Conservation (phyloP, 2,113 vertebrate species). For the Delphinus delphis region DNA sequence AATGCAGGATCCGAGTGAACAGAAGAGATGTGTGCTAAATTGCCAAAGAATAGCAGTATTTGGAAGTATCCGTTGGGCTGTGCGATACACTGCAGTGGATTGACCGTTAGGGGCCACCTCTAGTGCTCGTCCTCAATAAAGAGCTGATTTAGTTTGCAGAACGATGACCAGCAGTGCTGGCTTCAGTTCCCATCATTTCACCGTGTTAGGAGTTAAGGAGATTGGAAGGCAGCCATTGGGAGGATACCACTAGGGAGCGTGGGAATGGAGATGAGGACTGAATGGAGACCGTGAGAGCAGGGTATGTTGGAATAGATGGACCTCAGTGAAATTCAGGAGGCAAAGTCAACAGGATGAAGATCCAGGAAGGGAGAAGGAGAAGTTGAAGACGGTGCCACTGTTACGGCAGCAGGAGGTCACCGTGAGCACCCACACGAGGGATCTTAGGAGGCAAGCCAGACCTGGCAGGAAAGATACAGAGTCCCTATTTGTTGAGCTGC, state of each 20-base stretch:
- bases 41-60: not conserved
- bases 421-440: not conserved
- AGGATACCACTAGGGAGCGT: not conserved
- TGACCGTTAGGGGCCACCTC: not conserved
- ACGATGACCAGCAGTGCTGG: not conserved
- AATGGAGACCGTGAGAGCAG: not conserved
- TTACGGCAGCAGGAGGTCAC: not conserved
- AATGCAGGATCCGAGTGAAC: conserved; percentile 40
- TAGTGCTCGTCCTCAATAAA: not conserved
- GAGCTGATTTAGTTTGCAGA: not conserved
- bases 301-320: not conserved
- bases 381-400: fast-evolving
- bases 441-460: not conserved
- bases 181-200: not conserved
- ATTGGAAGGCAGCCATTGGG: not conserved
- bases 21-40: not conserved
- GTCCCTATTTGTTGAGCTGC: not conserved
- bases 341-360: not conserved
- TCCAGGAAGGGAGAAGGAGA: not conserved
- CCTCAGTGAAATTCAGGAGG: not conserved
- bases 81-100: fast-evolving
- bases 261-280: too few species aligned
- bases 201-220: not conserved
- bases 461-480: not conserved
- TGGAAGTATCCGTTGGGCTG: not conserved